Base-by-base conservation (phyloP, 2,113 vertebrate genomes). In the Oreochromis spilurus region DNA sequence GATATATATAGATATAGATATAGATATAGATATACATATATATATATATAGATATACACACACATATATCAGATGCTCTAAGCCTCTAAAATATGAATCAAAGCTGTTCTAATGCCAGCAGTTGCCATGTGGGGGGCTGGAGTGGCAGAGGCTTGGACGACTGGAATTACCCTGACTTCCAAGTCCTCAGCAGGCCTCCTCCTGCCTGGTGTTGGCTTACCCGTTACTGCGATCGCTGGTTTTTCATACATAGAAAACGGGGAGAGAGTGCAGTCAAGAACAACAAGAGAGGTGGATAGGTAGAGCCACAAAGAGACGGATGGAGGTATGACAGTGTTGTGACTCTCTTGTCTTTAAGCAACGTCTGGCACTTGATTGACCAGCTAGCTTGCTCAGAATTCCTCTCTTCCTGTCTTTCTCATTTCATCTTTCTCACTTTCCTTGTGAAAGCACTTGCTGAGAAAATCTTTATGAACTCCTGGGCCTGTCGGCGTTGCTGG, bases 381-480 rank as follows among this genome's bases (percentile, higher is more conserved):
- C 86, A 11, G 57, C 80, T 53, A 77, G 50, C 93, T 89, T 67
- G 65, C 90, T 92, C 87, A 77, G 83, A 62, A 82, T 78, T 78
- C 82, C 55, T 86, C 81, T 31, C 53, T 87, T 87, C 84, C 84
- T 81, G 83, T 67, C 45, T 58, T 52, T 54, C 70, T 83, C 78
- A 82, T 88, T 91, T 89, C 91, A 91, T 85, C 90, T 95, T 88
- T 81, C 89, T 80, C 88, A 83, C 88, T 93, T 94, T 94, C 85
- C 92, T 92, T 89, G 90, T 85, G 93, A 95, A 89, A 91, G 87
- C 92, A 91, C 96, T 95, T 84, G 90, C 96, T 96, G 96, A 88
- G 95, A 96, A 95, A 96, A 96, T 96, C 95, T 96, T 96, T 94
- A 94, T 94, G 95, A 96, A 95, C 94, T 96, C 94, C 93, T 75